These are phyloP conservation scores for Carassius auratus DNA, from an alignment of 2,113 vertebrate genomes.

Conservation along the genomic window DNA sequence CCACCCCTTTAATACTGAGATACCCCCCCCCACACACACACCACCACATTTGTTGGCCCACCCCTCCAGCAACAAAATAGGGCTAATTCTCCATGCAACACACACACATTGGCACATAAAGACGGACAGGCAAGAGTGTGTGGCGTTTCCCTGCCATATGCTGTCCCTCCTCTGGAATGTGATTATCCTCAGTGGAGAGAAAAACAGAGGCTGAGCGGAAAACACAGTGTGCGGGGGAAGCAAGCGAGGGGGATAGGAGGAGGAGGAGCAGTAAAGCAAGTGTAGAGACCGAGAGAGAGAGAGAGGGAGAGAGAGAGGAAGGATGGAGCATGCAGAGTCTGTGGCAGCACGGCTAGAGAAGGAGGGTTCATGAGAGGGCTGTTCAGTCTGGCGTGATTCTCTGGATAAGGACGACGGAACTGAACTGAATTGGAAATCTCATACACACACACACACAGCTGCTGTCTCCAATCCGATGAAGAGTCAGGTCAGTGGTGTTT, in stretches of 20 bases:
- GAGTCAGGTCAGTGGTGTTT: slow-evolving; percentile 56
- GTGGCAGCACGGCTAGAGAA: neutral
- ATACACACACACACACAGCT: neutral
- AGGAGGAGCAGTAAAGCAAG: slow-evolving; percentile 21
- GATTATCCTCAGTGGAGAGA: slow-evolving; percentile 75
- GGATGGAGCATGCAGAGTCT: slow-evolving; percentile 40
- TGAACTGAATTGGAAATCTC: slow-evolving; percentile 10
- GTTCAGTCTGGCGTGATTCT: slow-evolving; percentile 7
- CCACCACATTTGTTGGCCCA: slow-evolving; percentile 3
- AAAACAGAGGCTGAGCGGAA: slow-evolving; percentile 23
- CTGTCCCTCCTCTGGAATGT: slow-evolving; percentile 86
- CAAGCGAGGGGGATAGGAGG: neutral
- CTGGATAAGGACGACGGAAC: slow-evolving; percentile 41
- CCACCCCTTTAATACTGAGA: neutral
- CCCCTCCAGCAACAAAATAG: slow-evolving; percentile 46
- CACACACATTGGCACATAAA: slow-evolving; percentile 34
- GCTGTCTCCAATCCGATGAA: neutral
- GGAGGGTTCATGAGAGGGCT: slow-evolving; percentile 13
- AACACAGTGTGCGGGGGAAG: neutral
- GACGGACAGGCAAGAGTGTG: slow-evolving; percentile 37
- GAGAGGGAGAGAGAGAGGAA: neutral
- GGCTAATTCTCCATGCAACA: slow-evolving; percentile 56
- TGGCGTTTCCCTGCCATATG: slow-evolving; percentile 77
- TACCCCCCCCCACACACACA: neutral
- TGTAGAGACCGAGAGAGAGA: slow-evolving; percentile 22